phyloP scores from a whole-genome alignment of 2,113 vertebrate species.

The Heteronetta atricapilla region DNA sequence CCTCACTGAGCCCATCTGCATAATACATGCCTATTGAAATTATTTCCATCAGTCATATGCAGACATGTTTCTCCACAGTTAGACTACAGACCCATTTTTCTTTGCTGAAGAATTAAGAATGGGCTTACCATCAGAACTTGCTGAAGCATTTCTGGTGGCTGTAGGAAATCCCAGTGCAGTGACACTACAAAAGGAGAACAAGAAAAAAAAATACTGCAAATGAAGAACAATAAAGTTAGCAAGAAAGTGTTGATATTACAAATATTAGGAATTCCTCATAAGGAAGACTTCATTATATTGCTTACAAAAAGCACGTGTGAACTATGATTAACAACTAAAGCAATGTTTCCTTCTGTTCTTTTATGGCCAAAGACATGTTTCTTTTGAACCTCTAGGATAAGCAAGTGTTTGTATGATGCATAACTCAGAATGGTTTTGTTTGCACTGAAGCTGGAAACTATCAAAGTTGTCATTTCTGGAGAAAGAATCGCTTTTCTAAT shows the following conservation, averaged over 20 bases:
- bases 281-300: neutral
- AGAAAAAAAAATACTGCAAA: neutral
- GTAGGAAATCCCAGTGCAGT: neutral
- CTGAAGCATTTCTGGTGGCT: neutral
- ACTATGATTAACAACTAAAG: neutral
- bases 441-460: neutral
- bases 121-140: neutral
- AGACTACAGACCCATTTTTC: neutral
- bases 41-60: neutral
- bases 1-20: fast-evolving
- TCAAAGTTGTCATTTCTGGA: neutral
- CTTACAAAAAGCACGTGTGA: neutral
- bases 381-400: neutral
- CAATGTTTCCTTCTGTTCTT: neutral
- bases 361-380: neutral
- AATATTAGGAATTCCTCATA: neutral
- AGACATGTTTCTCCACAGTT: neutral
- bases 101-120: neutral
- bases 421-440: neutral
- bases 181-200: neutral
- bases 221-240: neutral
- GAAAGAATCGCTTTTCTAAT: neutral
- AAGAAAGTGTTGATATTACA: neutral
- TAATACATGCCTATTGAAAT: neutral
- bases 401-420: neutral